Evolutionary conservation across 2,113 vertebrate genomes (phyloP), one percentile per base, ranked within the genome.

Genomic region (Atherinomorus stipes): DNA sequence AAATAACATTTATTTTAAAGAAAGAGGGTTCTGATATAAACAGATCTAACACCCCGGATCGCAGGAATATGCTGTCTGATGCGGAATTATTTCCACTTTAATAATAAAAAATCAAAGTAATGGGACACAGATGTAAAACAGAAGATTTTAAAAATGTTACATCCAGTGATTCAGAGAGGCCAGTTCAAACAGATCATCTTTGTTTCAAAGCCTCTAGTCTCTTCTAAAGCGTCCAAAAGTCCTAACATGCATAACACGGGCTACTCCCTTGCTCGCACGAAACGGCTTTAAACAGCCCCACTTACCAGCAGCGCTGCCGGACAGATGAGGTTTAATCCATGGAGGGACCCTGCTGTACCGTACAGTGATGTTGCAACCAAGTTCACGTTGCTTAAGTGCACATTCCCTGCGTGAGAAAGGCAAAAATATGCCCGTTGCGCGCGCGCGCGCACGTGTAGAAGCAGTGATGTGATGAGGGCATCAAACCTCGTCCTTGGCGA

Each of bases 221-320:
- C 44, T 19, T 18, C 18, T 8, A 19, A 18, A 25, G 23, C 59
- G 21, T 8, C 10, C 15, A 21, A 9, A 51, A 44, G 42, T 65
- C 66, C 49, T 4, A 34, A 34, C 31, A 34, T 34, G 19, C 16
- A 18, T 15, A 34, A 56, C 64, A 44, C 10, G 22, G 21, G 67
- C 54, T 31, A 18, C 40, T 44, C 61, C 7, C 0, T 34, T 19
- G 28, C 52, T 51, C 8, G 51, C 31, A 44, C 19, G 15, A 28
- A 42, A 10, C 1, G 34, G 54, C 10, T 51, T 18, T 42, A 23
- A 44, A 52, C 11, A 21, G 26, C 47, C 11, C 25, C 38, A 88
- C 90, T 85, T 45, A 91, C 89, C 89, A 80, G 76, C 71, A 42
- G 23, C 12, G 60, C 58, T 53, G 61, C 26, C 47, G 28, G 47